Percentiles rank a stretch among this genome's conserved stretches.
Evolutionary conservation across 2,888 invertebrate genomes (phyloP).

Genomic region (Orchesella flavescens): DNA sequence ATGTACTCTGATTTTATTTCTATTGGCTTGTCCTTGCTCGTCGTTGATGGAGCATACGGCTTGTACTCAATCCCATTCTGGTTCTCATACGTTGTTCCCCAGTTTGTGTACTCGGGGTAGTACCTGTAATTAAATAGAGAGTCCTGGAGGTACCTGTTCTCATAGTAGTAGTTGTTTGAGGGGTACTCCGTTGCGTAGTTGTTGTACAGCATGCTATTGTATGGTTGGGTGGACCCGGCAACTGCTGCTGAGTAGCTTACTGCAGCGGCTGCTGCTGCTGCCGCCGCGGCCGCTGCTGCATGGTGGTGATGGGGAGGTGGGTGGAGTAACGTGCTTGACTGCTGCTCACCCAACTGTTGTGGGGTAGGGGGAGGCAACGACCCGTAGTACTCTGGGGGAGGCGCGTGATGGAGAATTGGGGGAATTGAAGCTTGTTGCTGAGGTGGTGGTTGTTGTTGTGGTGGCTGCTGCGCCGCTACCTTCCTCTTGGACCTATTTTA

Average conservation of each 20-base stretch:
- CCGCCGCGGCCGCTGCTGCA: constrained; percentile 44
- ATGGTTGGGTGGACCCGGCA: constrained; percentile 78
- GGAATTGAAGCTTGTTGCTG: constrained; percentile 13
- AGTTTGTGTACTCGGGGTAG: constrained; percentile 88
- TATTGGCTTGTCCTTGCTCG: constrained; percentile 35
- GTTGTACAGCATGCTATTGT: constrained; percentile 75
- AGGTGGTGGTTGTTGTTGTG: constrained; percentile 23
- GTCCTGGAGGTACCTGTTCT: constrained; percentile 85
- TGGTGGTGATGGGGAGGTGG: constrained; percentile 33
- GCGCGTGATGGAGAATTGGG: constrained; percentile 19
- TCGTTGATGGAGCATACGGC: constrained; percentile 40
- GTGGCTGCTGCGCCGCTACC: constrained; percentile 61
- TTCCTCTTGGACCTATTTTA: constrained; percentile 11
- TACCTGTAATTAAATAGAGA: constrained; percentile 93
- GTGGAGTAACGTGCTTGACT: constrained; percentile 71
- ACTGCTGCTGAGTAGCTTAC: constrained; percentile 81
- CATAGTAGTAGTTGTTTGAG: constrained; percentile 78
- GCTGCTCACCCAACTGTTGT: neutral
- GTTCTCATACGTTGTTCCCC: constrained; percentile 74
- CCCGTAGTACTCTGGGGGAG: constrained; percentile 61
- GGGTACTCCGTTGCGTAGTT: constrained; percentile 73
- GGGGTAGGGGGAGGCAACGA: constrained; percentile 72
- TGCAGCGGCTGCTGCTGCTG: constrained; percentile 80
- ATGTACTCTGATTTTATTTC: constrained; percentile 47
- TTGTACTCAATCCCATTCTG: constrained; percentile 73